phyloP scores from a whole-genome alignment of 2,797 vertebrate species.

The Lutjanus argentimaculatus region DNA sequence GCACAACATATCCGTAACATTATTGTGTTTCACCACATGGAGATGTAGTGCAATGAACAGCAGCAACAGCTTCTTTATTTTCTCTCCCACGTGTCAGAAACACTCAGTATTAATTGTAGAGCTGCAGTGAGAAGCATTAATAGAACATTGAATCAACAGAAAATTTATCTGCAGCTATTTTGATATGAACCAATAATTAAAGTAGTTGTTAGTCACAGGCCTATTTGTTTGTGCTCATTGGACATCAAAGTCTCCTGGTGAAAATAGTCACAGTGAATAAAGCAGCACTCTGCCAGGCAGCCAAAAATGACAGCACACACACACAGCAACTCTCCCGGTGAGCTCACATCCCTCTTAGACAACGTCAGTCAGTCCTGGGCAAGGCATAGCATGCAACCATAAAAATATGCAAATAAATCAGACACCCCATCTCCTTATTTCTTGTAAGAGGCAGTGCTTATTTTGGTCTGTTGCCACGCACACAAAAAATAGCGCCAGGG shows the following conservation, averaged over 20 bases:
- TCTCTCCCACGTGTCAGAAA: no score
- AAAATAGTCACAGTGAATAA: neutral
- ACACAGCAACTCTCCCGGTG: neutral
- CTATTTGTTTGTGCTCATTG: neutral
- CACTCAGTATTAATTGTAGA: neutral
- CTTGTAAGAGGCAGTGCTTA: constrained; percentile 17
- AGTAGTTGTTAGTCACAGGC: neutral
- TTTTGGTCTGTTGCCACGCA: neutral
- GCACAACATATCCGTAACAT: no score
- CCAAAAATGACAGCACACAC: neutral
- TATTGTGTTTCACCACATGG: no score
- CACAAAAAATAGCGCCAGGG: neutral
- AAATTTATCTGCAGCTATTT: neutral
- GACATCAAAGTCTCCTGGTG: neutral
- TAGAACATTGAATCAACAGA: neutral
- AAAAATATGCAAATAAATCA: constrained; percentile 33
- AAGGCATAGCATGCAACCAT: constrained; percentile 19
- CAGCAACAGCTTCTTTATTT: no score
- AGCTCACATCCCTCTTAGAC: neutral
- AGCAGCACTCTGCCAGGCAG: neutral
- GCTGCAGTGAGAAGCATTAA: neutral
- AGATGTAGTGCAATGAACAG: no score
- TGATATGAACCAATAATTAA: neutral
- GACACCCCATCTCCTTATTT: neutral
- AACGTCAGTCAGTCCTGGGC: neutral